These are phyloP conservation scores for Clavelina lepadiformis DNA, from an alignment of 23 tunicate genomes.

Conservation along the genomic window DNA sequence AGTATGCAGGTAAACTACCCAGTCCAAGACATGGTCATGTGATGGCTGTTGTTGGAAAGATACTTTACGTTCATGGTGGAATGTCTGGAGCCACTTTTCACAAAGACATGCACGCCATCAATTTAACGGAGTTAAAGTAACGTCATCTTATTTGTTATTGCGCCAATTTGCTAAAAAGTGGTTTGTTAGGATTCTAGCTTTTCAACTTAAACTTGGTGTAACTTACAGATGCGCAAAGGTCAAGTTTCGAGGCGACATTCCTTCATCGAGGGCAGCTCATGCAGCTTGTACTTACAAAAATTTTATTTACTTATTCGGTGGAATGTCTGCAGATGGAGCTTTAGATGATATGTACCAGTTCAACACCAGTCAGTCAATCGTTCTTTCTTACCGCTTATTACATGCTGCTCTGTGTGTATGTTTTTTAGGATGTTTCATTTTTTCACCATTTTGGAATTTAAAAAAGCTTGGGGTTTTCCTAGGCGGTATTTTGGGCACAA, in stretches of 20 bases:
- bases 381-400: not conserved
- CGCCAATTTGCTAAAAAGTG: not conserved
- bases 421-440: too few relatives aligned
- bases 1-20: conserved; percentile 51
- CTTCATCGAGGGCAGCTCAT: conserved; percentile 87
- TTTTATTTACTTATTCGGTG: conserved; percentile 61
- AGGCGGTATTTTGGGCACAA: too few relatives aligned
- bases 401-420: too few relatives aligned
- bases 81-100: conserved; percentile 78
- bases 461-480: too few relatives aligned
- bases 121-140: conserved; percentile 39
- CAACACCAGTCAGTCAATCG: conserved; percentile 32
- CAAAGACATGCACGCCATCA: conserved; percentile 60
- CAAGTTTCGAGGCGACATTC: conserved; percentile 23
- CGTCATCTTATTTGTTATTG: not conserved
- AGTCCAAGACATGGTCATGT: conserved; percentile 88
- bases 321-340: conserved; percentile 61
- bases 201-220: not conserved
- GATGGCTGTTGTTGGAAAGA: conserved; percentile 34
- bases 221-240: conserved; percentile 38
- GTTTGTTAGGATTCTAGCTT: not conserved
- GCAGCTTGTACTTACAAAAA: conserved; percentile 26
- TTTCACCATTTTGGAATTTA: too few relatives aligned
- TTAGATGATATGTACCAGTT: conserved; percentile 60
- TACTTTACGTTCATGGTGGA: conserved; percentile 79